Base-by-base conservation (phyloP, 2,888 invertebrate genomes). In the Deilephila elpenor region DNA sequence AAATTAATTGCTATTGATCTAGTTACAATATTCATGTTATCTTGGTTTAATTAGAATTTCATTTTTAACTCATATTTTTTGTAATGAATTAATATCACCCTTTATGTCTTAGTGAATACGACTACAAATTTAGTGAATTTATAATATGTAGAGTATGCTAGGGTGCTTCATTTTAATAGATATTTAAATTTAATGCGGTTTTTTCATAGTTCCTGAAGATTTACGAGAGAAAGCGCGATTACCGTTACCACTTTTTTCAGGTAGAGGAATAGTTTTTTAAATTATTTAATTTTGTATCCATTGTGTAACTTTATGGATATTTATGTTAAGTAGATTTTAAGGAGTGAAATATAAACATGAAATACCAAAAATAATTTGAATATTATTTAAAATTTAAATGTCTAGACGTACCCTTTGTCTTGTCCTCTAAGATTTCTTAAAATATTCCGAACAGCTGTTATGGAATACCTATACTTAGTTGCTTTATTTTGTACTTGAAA, bases 301-400 rank as follows among this genome's bases (percentile, higher is more conserved):
- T 11, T 20, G 60, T 25, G 29, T 60, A 29, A 60, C 7, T 20
- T n/a, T n/a, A 64, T 37, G 37, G 4, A 64, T 64, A 64, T 37
- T 64, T 64, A 37, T 37, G 20, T 11, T 37, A 64, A 64, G 19
- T 64, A 44, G 34, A 19, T 17, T 62, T 62, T 7, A n/a, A 64
- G 64, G 11, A 19, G 64, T 37, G 4, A 64, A 64, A 61, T 61
- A 29, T 61, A 32, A 61, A 20, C 20, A 44, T 64, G 37, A 64
- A 64, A 64, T 37, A 64, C n/a, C n/a, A n/a, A 37, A 64, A 37
- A 19, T 37, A n/a, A 56, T 56, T 56, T 56, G n/a, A 56, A 56
- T 56, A 17, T n/a, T 32, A 64, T 64, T 64, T 37, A n/a, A 64
- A 37, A 34, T 64, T 64, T 37, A 37, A 64, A 64, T 64, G 20